Percentiles rank a stretch among this genome's conserved stretches.
These are phyloP conservation scores for Panthera tigris DNA, from an alignment of 2,113 vertebrate species.

Conservation along the genomic window DNA sequence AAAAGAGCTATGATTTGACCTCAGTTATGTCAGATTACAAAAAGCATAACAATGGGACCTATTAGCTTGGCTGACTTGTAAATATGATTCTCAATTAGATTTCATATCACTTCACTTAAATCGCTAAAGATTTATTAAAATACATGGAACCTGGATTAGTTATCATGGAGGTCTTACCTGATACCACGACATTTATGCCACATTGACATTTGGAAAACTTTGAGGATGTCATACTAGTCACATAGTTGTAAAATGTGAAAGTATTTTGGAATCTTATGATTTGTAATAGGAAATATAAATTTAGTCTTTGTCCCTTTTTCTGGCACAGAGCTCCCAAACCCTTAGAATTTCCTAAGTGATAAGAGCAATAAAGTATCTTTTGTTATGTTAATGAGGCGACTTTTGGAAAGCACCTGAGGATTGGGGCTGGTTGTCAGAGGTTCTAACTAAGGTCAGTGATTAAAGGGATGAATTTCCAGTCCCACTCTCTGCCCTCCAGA, in stretches of 20 bases:
- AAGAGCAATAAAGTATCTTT: not conserved
- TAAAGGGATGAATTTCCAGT: not conserved
- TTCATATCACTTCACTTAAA: not conserved
- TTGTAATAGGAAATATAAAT: not conserved
- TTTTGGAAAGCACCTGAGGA: not conserved
- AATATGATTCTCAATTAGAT: not conserved
- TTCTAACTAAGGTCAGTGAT: not conserved
- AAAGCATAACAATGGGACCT: not conserved
- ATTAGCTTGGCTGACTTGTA: not conserved
- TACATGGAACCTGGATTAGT: not conserved
- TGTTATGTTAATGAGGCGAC: not conserved
- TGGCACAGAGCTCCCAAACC: not conserved
- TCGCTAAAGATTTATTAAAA: not conserved
- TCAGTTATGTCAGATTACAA: not conserved
- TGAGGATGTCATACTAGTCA: not conserved
- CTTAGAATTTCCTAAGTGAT: not conserved
- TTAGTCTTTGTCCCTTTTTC: not conserved
- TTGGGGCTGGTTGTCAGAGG: not conserved
- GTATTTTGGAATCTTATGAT: not conserved
- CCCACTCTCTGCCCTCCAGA: not conserved
- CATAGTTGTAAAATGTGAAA: not conserved
- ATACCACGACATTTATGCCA: not conserved
- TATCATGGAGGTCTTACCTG: not conserved
- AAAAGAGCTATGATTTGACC: not conserved
- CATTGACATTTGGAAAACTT: not conserved